Conservation (phyloP, 2,888 invertebrate genomes). For the Labia minor region DNA sequence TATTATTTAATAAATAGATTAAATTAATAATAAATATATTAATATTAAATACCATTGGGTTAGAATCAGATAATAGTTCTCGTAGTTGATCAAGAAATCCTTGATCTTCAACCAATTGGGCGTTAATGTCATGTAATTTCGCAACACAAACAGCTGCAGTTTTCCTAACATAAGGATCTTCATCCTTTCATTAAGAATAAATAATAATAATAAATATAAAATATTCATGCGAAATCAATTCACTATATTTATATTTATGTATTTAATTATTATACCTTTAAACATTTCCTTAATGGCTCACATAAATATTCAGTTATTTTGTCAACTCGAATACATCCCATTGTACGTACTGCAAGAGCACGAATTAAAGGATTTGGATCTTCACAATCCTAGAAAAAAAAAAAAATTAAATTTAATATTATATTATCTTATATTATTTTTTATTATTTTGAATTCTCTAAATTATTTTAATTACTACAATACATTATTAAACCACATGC, state of each 20-base stretch:
- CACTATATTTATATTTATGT: too few species aligned
- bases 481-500: background rate
- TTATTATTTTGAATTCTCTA: background rate
- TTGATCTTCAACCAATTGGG: conserved; percentile 64
- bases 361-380: conserved; percentile 98
- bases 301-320: conserved; percentile 99
- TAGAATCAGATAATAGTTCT: conserved; percentile 94
- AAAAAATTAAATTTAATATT: background rate
- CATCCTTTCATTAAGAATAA: conserved; percentile 48
- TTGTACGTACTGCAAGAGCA: conserved; percentile 94
- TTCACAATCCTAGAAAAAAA: conserved; percentile 78
- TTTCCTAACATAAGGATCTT: conserved; percentile 95
- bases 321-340: conserved; percentile 99
- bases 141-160: conserved; percentile 99
- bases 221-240: too few species aligned
- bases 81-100: conserved; percentile 87
- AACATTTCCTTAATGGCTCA: conserved; percentile 88
- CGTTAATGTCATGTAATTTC: conserved; percentile 92
- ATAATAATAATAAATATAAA: background rate
- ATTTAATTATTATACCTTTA: conserved; percentile 44
- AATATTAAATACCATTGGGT: conserved; percentile 75
- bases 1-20: conserved; percentile 17
- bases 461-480: too few species aligned
- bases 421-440: too few species aligned
- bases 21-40: conserved; percentile 15